These are phyloP conservation scores for Coleophora flavipennella DNA, from an alignment of 2,888 invertebrate species.

Conservation along the genomic window DNA sequence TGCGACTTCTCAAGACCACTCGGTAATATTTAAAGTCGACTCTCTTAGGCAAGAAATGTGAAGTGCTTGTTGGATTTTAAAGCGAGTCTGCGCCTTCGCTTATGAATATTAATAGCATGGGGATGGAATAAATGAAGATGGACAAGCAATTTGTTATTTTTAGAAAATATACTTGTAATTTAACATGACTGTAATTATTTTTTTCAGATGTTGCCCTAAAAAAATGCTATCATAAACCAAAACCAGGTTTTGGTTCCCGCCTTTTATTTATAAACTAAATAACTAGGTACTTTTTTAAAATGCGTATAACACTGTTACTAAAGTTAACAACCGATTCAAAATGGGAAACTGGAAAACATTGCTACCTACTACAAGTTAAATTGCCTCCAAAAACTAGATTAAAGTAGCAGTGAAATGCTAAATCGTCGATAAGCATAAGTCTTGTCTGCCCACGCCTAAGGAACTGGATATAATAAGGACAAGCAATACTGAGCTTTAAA, in stretches of 20 bases:
- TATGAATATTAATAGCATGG: constrained; percentile 5
- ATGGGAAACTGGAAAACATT: too few relatives aligned
- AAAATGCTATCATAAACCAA: too few relatives aligned
- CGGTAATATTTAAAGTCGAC: constrained; percentile 53
- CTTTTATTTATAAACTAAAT: too few relatives aligned
- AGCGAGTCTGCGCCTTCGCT: constrained; percentile 1
- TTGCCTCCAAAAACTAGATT: constrained; percentile 64
- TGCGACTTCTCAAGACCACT: constrained; percentile 56
- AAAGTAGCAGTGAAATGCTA: constrained; percentile 66
- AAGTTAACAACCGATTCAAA: too few relatives aligned
- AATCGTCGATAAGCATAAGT: constrained; percentile 63
- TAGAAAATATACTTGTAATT: too few relatives aligned
- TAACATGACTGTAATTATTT: too few relatives aligned
- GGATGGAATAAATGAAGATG: not conserved
- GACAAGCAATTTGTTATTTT: too few relatives aligned
- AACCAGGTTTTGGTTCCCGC: too few relatives aligned
- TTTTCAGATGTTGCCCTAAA: too few relatives aligned
- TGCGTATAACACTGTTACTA: too few relatives aligned
- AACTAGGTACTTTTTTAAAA: too few relatives aligned
- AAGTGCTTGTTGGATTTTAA: constrained; percentile 3
- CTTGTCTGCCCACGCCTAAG: constrained; percentile 58
- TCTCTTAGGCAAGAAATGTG: constrained; percentile 34
- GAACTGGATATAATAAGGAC: not conserved
- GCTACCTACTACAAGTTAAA: constrained; percentile 57
- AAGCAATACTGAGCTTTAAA: too few relatives aligned